Percentiles rank a stretch among this genome's conserved stretches.
phyloP scores from a whole-genome alignment of 1,140 invertebrate genomes.

The Drosophila prosaltans region DNA sequence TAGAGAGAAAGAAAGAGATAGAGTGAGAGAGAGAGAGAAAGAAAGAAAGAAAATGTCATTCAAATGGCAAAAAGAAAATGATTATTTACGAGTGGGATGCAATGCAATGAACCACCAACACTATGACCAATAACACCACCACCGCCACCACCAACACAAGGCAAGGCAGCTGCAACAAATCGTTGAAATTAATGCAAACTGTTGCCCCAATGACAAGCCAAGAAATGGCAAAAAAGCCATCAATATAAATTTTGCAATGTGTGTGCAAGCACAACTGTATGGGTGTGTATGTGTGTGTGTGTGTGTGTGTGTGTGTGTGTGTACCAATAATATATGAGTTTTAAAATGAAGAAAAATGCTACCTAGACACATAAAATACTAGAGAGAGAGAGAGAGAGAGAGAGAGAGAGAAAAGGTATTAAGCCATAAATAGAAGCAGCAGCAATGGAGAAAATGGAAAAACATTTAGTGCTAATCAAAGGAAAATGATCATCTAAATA shows the following conservation, averaged over 20 bases:
- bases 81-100: conserved; percentile 3
- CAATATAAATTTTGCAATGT: conserved; percentile 65
- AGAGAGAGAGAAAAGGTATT: no score
- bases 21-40: not conserved
- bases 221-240: conserved; percentile 30
- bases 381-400: no score
- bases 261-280: not conserved
- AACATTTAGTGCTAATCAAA: conserved; percentile 8
- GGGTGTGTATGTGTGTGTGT: not conserved
- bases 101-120: conserved; percentile 8
- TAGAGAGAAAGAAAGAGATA: no score
- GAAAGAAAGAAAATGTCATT: not conserved
- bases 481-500: conserved; percentile 4
- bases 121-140: no score
- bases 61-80: conserved; percentile 23
- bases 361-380: conserved; percentile 17
- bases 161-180: conserved; percentile 13
- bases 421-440: no score
- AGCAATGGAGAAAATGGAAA: not conserved
- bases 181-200: conserved; percentile 56
- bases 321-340: conserved; percentile 53
- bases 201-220: conserved; percentile 50
- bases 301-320: not conserved
- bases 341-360: conserved; percentile 56
- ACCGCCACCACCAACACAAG: not conserved